phyloP scores from a whole-genome alignment of 2,113 vertebrate species.

The Cottus gobio region DNA sequence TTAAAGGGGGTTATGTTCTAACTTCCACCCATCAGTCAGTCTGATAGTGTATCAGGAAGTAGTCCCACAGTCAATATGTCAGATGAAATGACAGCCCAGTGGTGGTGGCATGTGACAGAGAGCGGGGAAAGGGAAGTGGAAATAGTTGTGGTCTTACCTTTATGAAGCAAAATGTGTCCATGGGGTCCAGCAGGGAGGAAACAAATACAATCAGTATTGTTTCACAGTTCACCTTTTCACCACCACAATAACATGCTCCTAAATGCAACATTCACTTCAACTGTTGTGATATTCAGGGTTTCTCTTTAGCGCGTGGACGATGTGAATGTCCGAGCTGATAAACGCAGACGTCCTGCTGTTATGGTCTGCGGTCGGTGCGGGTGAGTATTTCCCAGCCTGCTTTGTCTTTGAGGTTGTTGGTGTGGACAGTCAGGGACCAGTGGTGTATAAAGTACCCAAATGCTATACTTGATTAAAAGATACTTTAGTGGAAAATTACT shows the following conservation, averaged over 20 bases:
- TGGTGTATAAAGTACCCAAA: too few relatives aligned
- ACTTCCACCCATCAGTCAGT: not conserved
- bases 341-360: not conserved
- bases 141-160: slow-evolving; percentile 32
- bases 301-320: too few relatives aligned
- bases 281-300: not conserved
- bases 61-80: not conserved
- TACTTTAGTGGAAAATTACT: too few relatives aligned
- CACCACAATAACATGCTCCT: not conserved
- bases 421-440: not conserved
- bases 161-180: not conserved
- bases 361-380: not conserved
- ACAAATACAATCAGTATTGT: not conserved
- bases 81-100: not conserved
- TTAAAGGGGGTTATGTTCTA: not conserved
- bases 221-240: not conserved
- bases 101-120: not conserved
- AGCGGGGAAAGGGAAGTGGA: not conserved
- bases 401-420: not conserved
- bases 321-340: not conserved
- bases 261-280: not conserved
- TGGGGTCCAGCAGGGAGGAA: not conserved
- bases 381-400: not conserved
- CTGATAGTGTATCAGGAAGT: not conserved
- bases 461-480: too few relatives aligned